Evolutionary conservation across 1,140 invertebrate genomes (phyloP).

Genomic region (Calycopis cecrops): DNA sequence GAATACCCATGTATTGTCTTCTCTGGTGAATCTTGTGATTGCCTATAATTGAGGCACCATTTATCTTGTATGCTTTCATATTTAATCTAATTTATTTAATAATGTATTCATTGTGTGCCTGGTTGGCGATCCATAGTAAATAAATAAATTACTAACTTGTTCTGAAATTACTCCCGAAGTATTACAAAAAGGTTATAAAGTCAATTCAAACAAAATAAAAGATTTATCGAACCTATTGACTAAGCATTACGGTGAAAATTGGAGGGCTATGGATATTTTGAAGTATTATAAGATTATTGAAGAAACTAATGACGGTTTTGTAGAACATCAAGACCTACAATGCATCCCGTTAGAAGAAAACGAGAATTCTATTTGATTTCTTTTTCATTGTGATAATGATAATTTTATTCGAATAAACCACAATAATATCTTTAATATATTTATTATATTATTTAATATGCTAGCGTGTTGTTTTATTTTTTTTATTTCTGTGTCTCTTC

Average conservation of each 20-base stretch:
- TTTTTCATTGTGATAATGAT: constrained; percentile 7
- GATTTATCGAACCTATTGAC: constrained; percentile 5
- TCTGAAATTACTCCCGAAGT: constrained; percentile 11
- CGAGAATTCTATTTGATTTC: constrained; percentile 10
- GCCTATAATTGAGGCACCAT: too few relatives aligned
- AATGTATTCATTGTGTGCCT: too few relatives aligned
- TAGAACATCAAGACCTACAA: constrained; percentile 11
- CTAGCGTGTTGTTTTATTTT: background rate
- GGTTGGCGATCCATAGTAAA: too few relatives aligned
- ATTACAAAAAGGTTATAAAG: constrained; percentile 16
- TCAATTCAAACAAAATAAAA: constrained; percentile 8
- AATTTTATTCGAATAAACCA: background rate
- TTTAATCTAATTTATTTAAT: too few relatives aligned
- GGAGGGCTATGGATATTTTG: background rate
- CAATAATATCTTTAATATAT: too few relatives aligned
- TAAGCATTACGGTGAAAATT: constrained; percentile 10
- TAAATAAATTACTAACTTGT: too few relatives aligned
- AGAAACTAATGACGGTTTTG: constrained; percentile 14
- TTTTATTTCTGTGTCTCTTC: background rate
- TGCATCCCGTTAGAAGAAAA: constrained; percentile 13
- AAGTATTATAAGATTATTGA: constrained; percentile 11
- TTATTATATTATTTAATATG: constrained; percentile 6
- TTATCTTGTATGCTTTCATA: too few relatives aligned
- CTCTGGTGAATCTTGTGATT: too few relatives aligned
- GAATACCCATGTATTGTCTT: too few relatives aligned